These are phyloP conservation scores for Scalopus aquaticus DNA, from an alignment of 2,113 vertebrate species.

Conservation along the genomic window DNA sequence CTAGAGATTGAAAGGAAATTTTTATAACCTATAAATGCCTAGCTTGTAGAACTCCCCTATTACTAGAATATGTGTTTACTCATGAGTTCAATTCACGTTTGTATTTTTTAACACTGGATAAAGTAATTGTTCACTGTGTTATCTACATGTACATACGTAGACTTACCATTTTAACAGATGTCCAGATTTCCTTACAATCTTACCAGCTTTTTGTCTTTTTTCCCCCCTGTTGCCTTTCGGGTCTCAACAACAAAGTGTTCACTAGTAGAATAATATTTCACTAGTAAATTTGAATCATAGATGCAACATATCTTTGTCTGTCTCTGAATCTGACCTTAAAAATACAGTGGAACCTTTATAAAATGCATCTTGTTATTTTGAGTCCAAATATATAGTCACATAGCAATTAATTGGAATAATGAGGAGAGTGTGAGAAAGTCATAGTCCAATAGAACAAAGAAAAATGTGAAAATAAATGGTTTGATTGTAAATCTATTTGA, in stretches of 20 bases:
- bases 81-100: background rate
- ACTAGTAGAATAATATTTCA: slow-evolving; percentile 27
- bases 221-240: background rate
- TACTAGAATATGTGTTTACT: slow-evolving; percentile 30
- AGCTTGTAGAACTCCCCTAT: background rate
- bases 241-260: background rate
- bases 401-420: background rate
- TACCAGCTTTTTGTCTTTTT: background rate
- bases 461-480: slow-evolving; percentile 9
- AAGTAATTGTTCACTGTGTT: slow-evolving; percentile 5
- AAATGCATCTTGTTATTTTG: background rate
- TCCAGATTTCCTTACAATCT: slow-evolving; percentile 10
- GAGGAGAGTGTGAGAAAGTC: background rate
- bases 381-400: background rate
- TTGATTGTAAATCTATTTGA: slow-evolving; percentile 23
- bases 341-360: background rate
- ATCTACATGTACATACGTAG: background rate
- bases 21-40: slow-evolving; percentile 39
- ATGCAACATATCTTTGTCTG: background rate
- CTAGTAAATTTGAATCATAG: slow-evolving; percentile 22
- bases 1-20: slow-evolving; percentile 39
- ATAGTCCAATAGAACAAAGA: slow-evolving; percentile 14
- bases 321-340: slow-evolving; percentile 4
- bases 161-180: slow-evolving; percentile 33
- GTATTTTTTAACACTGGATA: background rate